A percentile compares a stretch with the other conserved stretches of the same genome.
These are phyloP conservation scores for Mormoops blainvillei DNA, from an alignment of 2,113 vertebrate species.

Conservation along the genomic window DNA sequence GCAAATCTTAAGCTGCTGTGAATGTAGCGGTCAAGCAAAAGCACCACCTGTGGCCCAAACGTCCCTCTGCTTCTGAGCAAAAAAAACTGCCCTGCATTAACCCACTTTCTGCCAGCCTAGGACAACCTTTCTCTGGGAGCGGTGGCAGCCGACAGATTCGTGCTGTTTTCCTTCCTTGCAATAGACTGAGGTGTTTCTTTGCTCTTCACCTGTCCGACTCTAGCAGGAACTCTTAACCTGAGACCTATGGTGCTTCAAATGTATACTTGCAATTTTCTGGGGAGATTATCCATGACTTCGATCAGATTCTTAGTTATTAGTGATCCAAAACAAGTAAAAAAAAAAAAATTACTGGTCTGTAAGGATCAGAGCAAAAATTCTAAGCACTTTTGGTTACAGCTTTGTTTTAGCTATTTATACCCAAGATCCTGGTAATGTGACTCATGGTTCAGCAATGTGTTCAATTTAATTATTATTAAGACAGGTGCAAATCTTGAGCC, in stretches of 20 bases:
- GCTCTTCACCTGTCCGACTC: background rate
- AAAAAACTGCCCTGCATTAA: background rate
- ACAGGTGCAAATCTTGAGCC: constrained; percentile 23
- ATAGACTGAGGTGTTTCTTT: background rate
- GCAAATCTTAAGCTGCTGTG: background rate
- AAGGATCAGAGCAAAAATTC: constrained; percentile 46
- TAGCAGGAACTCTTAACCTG: background rate
- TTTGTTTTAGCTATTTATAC: constrained; percentile 40
- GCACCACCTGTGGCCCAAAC: background rate
- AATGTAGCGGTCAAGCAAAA: background rate
- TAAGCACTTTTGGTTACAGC: constrained; percentile 1
- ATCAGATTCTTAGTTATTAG: constrained; percentile 3
- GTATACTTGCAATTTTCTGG: background rate
- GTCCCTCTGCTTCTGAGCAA: background rate
- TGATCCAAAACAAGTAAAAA: background rate
- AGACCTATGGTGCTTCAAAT: background rate
- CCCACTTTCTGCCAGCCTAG: background rate
- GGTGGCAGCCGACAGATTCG: background rate
- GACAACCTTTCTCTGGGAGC: background rate
- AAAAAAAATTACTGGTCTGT: background rate
- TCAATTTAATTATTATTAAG: constrained; percentile 49
- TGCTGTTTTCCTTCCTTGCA: background rate
- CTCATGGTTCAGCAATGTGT: constrained; percentile 15
- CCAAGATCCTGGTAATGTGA: background rate
- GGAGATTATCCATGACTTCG: background rate